Percentiles rank a stretch among this genome's conserved stretches.
These are phyloP conservation scores for Biston stratarius DNA, from an alignment of 2,888 invertebrate genomes.

Conservation along the genomic window DNA sequence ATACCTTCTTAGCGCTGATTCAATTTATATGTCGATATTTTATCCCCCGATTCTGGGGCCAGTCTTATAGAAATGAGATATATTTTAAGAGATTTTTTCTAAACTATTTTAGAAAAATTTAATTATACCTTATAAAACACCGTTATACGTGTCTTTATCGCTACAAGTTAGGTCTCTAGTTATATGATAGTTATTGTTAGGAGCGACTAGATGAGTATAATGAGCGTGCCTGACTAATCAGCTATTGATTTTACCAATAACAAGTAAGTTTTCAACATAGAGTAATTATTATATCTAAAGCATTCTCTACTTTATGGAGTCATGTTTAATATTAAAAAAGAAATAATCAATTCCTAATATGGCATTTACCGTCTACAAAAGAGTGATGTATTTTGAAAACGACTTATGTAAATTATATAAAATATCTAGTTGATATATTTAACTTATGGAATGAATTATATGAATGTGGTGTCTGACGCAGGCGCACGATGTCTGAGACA, in stretches of 20 bases:
- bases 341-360: conserved; percentile 82
- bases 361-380: conserved; percentile 84
- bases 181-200: conserved; percentile 62
- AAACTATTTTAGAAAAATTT: conserved; percentile 74
- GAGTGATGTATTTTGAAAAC: conserved; percentile 79
- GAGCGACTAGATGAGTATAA: conserved; percentile 53
- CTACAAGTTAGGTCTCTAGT: conserved; percentile 74
- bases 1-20: conserved; percentile 62
- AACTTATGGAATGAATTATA: conserved; percentile 67
- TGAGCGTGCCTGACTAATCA: conserved; percentile 69
- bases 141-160: conserved; percentile 80
- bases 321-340: conserved; percentile 57
- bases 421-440: conserved; percentile 67
- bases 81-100: conserved; percentile 86
- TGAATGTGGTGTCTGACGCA: conserved; percentile 42
- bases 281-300: conserved; percentile 47
- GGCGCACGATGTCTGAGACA: conserved; percentile 38
- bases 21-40: conserved; percentile 68
- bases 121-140: conserved; percentile 65
- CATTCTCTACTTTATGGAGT: conserved; percentile 60
- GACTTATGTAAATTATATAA: conserved; percentile 73
- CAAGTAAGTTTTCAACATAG: conserved; percentile 61
- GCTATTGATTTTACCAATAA: conserved; percentile 70
- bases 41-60: conserved; percentile 63
- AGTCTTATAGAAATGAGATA: conserved; percentile 71